phyloP scores from a whole-genome alignment of 1,140 invertebrate genomes.

The Zaprionus lachaisei region DNA sequence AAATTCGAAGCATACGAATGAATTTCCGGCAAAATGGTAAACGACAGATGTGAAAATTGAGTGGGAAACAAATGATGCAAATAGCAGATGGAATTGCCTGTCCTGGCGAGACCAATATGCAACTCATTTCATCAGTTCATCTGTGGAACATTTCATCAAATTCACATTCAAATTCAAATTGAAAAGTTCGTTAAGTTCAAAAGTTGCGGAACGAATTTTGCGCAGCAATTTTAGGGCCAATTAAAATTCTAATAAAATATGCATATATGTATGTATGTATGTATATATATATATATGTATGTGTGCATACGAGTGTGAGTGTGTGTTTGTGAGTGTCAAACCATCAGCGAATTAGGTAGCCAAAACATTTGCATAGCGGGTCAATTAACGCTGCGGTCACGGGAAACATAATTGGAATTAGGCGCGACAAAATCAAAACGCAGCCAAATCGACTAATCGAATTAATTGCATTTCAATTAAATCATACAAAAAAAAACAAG shows the following conservation, averaged over 20 bases:
- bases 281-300: too few species aligned
- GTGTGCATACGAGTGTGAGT: background rate
- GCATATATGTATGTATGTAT: too few species aligned
- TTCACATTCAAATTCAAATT: slow-evolving; percentile 12
- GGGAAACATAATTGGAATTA: slow-evolving; percentile 38
- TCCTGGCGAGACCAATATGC: background rate
- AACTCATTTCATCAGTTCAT: background rate
- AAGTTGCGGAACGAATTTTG: slow-evolving; percentile 13
- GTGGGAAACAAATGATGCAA: background rate
- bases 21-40: slow-evolving; percentile 1
- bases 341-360: slow-evolving; percentile 13
- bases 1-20: background rate
- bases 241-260: slow-evolving; percentile 37
- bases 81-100: background rate
- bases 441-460: slow-evolving; percentile 15
- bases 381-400: slow-evolving; percentile 32
- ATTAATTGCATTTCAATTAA: slow-evolving; percentile 36
- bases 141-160: background rate
- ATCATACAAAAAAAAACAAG: background rate
- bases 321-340: slow-evolving; percentile 12
- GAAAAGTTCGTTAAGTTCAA: background rate
- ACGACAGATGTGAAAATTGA: slow-evolving; percentile 6
- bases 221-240: slow-evolving; percentile 41
- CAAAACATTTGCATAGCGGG: slow-evolving; percentile 26
- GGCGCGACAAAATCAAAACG: slow-evolving; percentile 12